Evolutionary conservation across 2,113 vertebrate species (phyloP).

Genomic region (Hirundichthys speculiger): DNA sequence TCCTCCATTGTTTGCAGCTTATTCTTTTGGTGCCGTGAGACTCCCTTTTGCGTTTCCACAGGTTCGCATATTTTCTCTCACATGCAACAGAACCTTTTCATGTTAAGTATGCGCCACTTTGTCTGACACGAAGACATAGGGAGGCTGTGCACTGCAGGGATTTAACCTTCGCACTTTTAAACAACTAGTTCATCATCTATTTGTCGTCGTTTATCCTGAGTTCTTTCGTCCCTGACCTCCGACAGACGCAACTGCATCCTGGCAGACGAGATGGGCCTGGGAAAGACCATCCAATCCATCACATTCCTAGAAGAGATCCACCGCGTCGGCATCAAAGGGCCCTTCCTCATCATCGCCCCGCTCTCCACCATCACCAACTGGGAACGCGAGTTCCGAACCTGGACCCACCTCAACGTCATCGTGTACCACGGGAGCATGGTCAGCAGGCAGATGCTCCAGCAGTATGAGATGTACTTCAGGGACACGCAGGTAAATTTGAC

Average conservation of each 20-base stretch:
- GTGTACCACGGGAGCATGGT: constrained; percentile 97
- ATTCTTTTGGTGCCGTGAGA: constrained; percentile 37
- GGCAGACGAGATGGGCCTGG: constrained; percentile 98
- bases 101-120: not conserved
- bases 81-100: not conserved
- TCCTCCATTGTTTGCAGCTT: constrained; percentile 35
- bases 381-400: constrained; percentile 96
- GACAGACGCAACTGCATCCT: constrained; percentile 96
- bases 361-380: constrained; percentile 99
- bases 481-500: constrained; percentile 89
- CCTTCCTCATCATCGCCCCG: constrained; percentile 96
- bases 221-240: not conserved
- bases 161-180: too few species aligned
- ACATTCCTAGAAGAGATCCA: constrained; percentile 95
- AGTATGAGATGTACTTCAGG: constrained; percentile 99
- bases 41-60: not conserved
- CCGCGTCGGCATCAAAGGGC: constrained; percentile 88
- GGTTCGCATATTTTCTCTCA: not conserved
- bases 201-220: too few species aligned
- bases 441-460: constrained; percentile 99
- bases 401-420: constrained; percentile 95
- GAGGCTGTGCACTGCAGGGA: too few species aligned
- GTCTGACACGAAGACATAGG: not conserved
- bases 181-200: too few species aligned
- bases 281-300: constrained; percentile 98